Base-by-base conservation (phyloP, 2,797 vertebrate genomes). In the Aphelocoma californica region DNA sequence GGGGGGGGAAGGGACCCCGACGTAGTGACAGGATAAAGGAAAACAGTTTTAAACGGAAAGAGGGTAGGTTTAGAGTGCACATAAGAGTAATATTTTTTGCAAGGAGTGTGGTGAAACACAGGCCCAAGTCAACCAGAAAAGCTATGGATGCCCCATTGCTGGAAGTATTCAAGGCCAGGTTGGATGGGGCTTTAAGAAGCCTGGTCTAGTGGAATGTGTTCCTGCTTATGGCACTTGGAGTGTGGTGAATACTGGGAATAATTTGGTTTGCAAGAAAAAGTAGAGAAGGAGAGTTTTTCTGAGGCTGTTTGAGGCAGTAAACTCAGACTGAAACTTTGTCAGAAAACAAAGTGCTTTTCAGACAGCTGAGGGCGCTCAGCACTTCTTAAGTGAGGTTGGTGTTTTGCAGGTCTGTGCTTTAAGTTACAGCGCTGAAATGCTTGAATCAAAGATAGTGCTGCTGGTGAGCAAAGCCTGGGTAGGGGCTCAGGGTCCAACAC, bases 281-380 rank as follows among this genome's bases (percentile, higher is more conserved):
- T 56, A 81, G 28, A 88, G 40, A 23, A 58, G 12, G 54, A 45
- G 34, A 57, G 20, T 51, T 92, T 92, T 83, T 58, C 48, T 3
- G 7, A 65, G 34, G 18, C 18, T 78, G 1, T 85, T 83, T n/a
- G 53, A 58, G 48, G 19, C 40, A 21, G 34, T 44, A 18, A 81
- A 60, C 25, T 29, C 10, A 79, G 51, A 32, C 15, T 71, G 44
- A 60, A 24, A 26, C 86, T 64, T 3, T 82, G 26, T 12, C 34
- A 61, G 65, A 50, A 77, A 89, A 32, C 53, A 29, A 53, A 57
- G 2, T n/a, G 16, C 17, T 86, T 81, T 81, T 90, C 56, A 44
- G 82, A 81, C 95, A 93, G 91, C 47, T 88, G 91, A 88, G 95
- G 96, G 93, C 77, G 91, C 89, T 91, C 69, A 53, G 70, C 20